Base-by-base conservation (phyloP, 2,113 vertebrate genomes). In the human (Homo sapiens) region DNA sequence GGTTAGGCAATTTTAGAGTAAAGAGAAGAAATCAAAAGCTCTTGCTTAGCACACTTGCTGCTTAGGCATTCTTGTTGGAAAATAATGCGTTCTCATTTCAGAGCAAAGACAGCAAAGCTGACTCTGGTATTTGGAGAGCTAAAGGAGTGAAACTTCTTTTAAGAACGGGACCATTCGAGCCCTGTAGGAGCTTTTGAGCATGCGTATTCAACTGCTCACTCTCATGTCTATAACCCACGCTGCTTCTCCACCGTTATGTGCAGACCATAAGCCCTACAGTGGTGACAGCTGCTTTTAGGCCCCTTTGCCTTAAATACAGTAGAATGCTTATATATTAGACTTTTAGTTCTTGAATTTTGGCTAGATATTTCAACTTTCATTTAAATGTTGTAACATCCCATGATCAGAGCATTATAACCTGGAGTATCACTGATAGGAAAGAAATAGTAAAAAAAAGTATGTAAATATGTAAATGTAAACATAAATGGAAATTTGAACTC, bases 1-100 rank as follows among this genome's bases (percentile, higher is more conserved):
- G 10, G 85, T 88, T 84, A 66, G 68, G 32, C 59, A 81, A 72
- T 95, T 81, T 81, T 81, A 86, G 23, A 30, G 25, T 64, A 90
- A 78, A 93, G 23, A 73, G 25, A 87, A 72, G 43, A 88, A 90
- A 66, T n/a, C n/a, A 87, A 81, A 83, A 64, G 11, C 52, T 91
- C 76, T 90, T 90, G n/a, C 52, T n/a, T 38, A 57, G 38, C 32
- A 64, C 16, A 32, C n/a, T 90, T 94, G 40, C 30, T 70, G 7
- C 20, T 93, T 72, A 84, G 12, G 25, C 43, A 73, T 90, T 85
- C 43, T 92, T 75, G 11, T 38, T 78, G 43, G 43, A 87, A n/a
- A 83, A 30, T 78, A 88, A 84, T 90, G 22, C 78, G 20, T 87
- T 96, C 57, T 78, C 8, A 83, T 93, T 87, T 90, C 68, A 85